Percentiles rank a stretch among this genome's conserved stretches.
Evolutionary conservation across 1,140 invertebrate genomes (phyloP).

Genomic region (Dendroctonus valens): DNA sequence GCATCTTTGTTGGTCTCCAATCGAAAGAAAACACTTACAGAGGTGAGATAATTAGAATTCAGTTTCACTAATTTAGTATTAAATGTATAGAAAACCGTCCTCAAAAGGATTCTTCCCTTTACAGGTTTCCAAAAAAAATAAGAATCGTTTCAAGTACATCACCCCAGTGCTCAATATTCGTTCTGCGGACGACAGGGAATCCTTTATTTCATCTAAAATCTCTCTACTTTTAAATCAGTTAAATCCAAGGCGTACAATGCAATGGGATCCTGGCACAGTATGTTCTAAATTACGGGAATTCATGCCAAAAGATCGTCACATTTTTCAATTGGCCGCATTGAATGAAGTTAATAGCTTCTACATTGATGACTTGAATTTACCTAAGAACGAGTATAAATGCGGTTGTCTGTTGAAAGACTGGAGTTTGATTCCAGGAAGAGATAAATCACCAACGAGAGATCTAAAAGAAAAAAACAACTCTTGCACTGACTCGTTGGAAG

Average conservation of each 20-base stretch:
- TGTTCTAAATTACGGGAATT: conserved; percentile 15
- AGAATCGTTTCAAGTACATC: conserved; percentile 42
- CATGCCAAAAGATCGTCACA: conserved; percentile 9
- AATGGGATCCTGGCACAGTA: neutral
- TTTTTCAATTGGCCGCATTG: conserved; percentile 28
- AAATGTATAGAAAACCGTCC: too few species aligned
- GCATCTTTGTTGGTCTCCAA: conserved; percentile 36
- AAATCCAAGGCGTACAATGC: conserved; percentile 1
- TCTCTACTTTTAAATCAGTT: conserved; percentile 37
- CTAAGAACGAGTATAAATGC: conserved; percentile 25
- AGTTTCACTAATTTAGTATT: neutral
- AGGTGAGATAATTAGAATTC: conserved; percentile 1
- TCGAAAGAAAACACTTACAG: conserved; percentile 30
- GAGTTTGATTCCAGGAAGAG: conserved; percentile 43
- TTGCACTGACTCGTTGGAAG: too few species aligned
- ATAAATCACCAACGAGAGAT: conserved; percentile 32
- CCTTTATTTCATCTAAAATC: conserved; percentile 41
- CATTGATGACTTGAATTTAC: conserved; percentile 33
- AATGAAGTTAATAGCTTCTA: conserved; percentile 31
- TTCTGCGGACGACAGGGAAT: conserved; percentile 40
- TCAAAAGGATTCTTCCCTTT: conserved; percentile 10
- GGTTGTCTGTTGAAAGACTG: conserved; percentile 46
- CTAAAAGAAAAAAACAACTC: too few species aligned
- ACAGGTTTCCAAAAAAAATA: conserved; percentile 30
- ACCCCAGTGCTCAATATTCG: conserved; percentile 41